phyloP scores from a whole-genome alignment of 2,888 invertebrate genomes.

The Philhelius pedissequus region DNA sequence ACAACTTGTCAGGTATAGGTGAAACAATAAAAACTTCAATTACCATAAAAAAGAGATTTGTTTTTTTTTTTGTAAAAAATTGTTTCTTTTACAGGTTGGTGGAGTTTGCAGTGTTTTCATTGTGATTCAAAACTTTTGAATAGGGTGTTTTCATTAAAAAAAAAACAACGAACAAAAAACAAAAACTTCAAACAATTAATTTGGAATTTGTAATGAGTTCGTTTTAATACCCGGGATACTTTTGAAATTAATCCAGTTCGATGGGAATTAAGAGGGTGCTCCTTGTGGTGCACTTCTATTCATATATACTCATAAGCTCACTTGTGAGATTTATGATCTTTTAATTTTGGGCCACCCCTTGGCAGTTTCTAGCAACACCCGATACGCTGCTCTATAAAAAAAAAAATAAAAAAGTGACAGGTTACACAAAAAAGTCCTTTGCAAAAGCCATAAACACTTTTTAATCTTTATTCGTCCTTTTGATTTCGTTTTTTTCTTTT shows the following conservation, averaged over 20 bases:
- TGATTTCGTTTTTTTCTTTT: slow-evolving; percentile 6
- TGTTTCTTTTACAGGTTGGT: slow-evolving; percentile 13
- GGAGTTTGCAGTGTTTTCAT: not conserved
- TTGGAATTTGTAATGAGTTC: slow-evolving; percentile 61
- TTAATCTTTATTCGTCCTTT: slow-evolving; percentile 61
- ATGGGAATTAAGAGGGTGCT: slow-evolving; percentile 50
- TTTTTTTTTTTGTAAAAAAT: slow-evolving; percentile 60
- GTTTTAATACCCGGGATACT: not conserved
- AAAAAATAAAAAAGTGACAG: slow-evolving; percentile 46
- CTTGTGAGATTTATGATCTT: slow-evolving; percentile 65
- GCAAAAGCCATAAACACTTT: slow-evolving; percentile 65
- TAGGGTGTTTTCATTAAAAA: not conserved
- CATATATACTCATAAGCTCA: slow-evolving; percentile 52
- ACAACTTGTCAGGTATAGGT: slow-evolving; percentile 69
- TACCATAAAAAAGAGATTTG: slow-evolving; percentile 77
- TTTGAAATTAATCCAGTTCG: slow-evolving; percentile 52
- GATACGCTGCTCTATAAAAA: not conserved
- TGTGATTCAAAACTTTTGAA: slow-evolving; percentile 42
- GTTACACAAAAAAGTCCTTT: slow-evolving; percentile 65
- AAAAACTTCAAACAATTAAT: slow-evolving; percentile 61
- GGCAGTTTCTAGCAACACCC: not conserved
- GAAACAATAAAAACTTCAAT: slow-evolving; percentile 74
- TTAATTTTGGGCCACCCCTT: slow-evolving; percentile 56
- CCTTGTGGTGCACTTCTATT: slow-evolving; percentile 36
- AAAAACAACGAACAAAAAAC: not conserved